Conservation (phyloP, 2,113 vertebrate genomes). For the Scomber japonicus region DNA sequence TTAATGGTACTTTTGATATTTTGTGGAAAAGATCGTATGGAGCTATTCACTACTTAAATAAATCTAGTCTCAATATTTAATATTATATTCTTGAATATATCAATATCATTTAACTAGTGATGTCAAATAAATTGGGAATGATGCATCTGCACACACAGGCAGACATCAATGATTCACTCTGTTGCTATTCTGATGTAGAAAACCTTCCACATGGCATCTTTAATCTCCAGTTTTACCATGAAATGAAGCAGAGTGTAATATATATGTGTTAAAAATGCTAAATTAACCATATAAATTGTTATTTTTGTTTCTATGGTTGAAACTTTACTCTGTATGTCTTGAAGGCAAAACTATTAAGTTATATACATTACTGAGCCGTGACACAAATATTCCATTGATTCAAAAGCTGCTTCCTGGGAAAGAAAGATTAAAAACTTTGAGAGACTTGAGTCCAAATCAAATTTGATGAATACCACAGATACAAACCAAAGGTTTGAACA, state of each 20-base stretch:
- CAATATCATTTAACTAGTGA: too few species aligned
- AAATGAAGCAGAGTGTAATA: too few species aligned
- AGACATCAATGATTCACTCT: too few species aligned
- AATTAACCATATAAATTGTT: too few species aligned
- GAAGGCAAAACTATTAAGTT: slow-evolving; percentile 11
- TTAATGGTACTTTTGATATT: too few species aligned
- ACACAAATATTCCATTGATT: slow-evolving; percentile 25
- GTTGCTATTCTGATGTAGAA: too few species aligned
- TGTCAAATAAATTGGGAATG: too few species aligned
- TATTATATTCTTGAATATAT: too few species aligned
- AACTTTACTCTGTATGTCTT: not conserved
- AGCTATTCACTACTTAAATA: too few species aligned
- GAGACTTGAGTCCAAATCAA: slow-evolving; percentile 30
- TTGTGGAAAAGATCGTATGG: too few species aligned
- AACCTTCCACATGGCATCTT: not conserved
- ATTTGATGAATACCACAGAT: slow-evolving; percentile 54
- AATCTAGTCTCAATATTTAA: too few species aligned
- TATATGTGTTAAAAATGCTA: not conserved
- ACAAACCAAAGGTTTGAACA: slow-evolving; percentile 42
- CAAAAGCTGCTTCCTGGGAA: not conserved
- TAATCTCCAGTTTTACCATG: not conserved
- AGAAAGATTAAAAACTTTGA: slow-evolving; percentile 7
- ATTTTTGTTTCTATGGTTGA: slow-evolving; percentile 1
- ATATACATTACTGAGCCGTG: slow-evolving; percentile 1
- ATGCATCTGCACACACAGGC: too few species aligned